A percentile compares a stretch with the other conserved stretches of the same genome.
These are phyloP conservation scores for Megastigmus dorsalis DNA, from an alignment of 2,888 invertebrate genomes.

Conservation along the genomic window DNA sequence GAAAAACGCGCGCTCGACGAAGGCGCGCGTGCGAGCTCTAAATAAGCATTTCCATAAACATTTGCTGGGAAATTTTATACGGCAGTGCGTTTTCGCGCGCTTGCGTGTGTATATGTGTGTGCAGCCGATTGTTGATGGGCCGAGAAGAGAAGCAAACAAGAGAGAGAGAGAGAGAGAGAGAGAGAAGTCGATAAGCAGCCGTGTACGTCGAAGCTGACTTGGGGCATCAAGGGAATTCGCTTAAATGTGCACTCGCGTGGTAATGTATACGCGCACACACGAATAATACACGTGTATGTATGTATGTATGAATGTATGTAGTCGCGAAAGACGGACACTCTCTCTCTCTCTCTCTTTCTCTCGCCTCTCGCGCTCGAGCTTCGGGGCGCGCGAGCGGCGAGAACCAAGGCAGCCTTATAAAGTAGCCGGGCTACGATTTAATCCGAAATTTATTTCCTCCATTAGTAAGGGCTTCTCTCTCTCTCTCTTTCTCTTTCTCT, in stretches of 20 bases:
- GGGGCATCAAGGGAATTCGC: constrained; percentile 1
- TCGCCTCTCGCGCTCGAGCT: background rate
- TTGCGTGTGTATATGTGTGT: too few species aligned
- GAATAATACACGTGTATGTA: background rate
- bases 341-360: constrained; percentile 24
- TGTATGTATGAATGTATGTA: background rate
- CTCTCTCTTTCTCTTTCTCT: constrained; percentile 9
- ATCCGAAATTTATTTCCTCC: constrained; percentile 75
- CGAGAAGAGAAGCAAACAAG: constrained; percentile 1
- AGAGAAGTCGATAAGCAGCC: constrained; percentile 37
- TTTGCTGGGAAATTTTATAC: constrained; percentile 27
- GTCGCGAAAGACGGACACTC: constrained; percentile 2
- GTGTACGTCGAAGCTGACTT: background rate
- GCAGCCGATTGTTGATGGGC: constrained; percentile 18
- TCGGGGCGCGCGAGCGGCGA: too few species aligned
- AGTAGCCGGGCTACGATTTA: constrained; percentile 74
- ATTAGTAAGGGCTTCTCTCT: constrained; percentile 74
- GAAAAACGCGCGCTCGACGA: background rate
- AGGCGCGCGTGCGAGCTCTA: constrained; percentile 4
- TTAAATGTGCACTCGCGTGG: too few species aligned
- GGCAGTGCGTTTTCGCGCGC: background rate
- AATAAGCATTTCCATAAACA: constrained; percentile 44
- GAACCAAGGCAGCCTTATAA: constrained; percentile 62
- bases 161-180: background rate
- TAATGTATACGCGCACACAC: too few species aligned